Conservation (phyloP, 2,888 invertebrate species). For the Chaetogeoica ovagalla region DNA sequence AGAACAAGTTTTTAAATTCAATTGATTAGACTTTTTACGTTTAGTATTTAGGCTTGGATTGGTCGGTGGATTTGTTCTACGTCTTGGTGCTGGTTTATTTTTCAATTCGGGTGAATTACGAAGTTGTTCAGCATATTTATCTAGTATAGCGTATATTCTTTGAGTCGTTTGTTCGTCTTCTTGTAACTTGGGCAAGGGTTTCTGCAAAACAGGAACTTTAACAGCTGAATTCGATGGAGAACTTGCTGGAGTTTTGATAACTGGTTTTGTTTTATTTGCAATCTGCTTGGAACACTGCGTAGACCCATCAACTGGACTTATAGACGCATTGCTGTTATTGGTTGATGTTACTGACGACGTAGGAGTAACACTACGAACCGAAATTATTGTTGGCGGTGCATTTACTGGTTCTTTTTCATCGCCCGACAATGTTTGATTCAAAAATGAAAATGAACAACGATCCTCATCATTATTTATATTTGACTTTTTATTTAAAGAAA, state of each 20-base stretch:
- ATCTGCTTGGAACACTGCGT: slow-evolving; percentile 62
- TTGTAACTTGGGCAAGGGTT: slow-evolving; percentile 73
- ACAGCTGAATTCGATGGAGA: slow-evolving; percentile 62
- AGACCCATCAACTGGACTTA: slow-evolving; percentile 66
- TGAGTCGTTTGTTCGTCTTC: slow-evolving; percentile 82
- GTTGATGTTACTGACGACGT: slow-evolving; percentile 65
- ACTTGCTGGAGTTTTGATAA: slow-evolving; percentile 61
- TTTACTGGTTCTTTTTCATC: slow-evolving; percentile 54
- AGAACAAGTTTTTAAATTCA: slow-evolving; percentile 64
- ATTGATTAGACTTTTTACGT: slow-evolving; percentile 69
- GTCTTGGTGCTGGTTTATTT: slow-evolving; percentile 77
- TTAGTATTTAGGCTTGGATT: slow-evolving; percentile 72
- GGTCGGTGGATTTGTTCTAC: slow-evolving; percentile 74
- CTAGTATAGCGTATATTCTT: slow-evolving; percentile 76
- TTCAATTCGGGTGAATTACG: slow-evolving; percentile 78
- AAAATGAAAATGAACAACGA: slow-evolving; percentile 46
- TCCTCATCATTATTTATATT: slow-evolving; percentile 20
- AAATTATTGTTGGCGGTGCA: slow-evolving; percentile 62
- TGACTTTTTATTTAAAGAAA: slow-evolving; percentile 30
- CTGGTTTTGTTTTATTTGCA: slow-evolving; percentile 56
- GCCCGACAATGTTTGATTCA: slow-evolving; percentile 35
- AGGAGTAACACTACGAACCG: slow-evolving; percentile 60
- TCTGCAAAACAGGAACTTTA: slow-evolving; percentile 67
- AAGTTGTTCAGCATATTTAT: slow-evolving; percentile 78
- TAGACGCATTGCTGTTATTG: slow-evolving; percentile 65